A percentile compares a stretch with the other conserved stretches of the same genome.
Evolutionary conservation across 2,797 vertebrate species (phyloP).

Genomic region (Synanceia verrucosa): DNA sequence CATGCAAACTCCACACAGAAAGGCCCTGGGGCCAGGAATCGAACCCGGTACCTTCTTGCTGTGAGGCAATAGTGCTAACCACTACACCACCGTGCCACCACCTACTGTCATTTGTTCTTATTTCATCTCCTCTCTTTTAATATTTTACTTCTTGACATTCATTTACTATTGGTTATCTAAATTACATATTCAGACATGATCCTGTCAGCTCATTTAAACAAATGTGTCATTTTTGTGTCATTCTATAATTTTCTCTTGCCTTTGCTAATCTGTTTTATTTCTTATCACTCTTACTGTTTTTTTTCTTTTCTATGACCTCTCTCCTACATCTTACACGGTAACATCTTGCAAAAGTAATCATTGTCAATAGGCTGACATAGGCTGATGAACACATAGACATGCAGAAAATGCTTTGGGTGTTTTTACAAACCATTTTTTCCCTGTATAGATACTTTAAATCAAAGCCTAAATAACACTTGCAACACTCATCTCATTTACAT

Average conservation of each 20-base stretch:
- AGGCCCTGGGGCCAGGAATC: too few relatives aligned
- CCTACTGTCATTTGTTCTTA: not conserved
- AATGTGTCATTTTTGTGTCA: not conserved
- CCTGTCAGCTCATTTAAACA: not conserved
- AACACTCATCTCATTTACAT: slow-evolving; percentile 16
- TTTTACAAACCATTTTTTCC: slow-evolving; percentile 1
- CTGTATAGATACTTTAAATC: not conserved
- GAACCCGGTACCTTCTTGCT: too few relatives aligned
- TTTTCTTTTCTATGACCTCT: not conserved
- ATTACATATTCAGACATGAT: not conserved
- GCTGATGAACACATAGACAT: not conserved
- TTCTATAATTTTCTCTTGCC: not conserved
- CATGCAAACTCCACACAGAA: too few relatives aligned
- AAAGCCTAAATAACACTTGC: slow-evolving; percentile 8
- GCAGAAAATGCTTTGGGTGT: not conserved
- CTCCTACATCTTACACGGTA: not conserved
- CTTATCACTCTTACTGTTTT: not conserved
- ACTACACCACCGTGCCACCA: not conserved
- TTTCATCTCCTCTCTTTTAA: not conserved
- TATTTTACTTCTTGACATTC: not conserved
- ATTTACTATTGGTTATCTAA: not conserved
- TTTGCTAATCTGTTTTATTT: not conserved
- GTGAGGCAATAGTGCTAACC: too few relatives aligned
- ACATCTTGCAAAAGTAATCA: not conserved
- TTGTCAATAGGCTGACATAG: not conserved